Evolutionary conservation across 2,888 invertebrate genomes (phyloP).

Genomic region (Galeopsomyia nigrocyanea): DNA sequence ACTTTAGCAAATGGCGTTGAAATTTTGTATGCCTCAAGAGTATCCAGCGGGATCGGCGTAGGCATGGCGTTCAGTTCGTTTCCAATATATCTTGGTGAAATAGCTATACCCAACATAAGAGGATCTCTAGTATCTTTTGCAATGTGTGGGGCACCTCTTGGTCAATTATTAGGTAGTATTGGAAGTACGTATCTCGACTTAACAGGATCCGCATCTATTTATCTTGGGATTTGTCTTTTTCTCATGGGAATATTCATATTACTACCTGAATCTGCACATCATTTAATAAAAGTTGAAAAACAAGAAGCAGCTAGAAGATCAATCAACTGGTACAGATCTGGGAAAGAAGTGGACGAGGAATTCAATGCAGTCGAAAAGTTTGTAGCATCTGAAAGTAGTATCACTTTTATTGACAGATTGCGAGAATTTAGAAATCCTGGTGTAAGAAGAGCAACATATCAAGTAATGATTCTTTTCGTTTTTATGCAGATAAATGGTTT

Average conservation of each 20-base stretch:
- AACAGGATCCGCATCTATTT: slow-evolving; percentile 54
- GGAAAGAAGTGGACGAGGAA: slow-evolving; percentile 9
- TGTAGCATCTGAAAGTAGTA: background rate
- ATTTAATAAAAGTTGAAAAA: slow-evolving; percentile 31
- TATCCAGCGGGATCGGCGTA: slow-evolving; percentile 51
- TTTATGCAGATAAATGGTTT: slow-evolving; percentile 59
- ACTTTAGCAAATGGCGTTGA: slow-evolving; percentile 48
- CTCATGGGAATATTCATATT: slow-evolving; percentile 55
- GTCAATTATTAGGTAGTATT: slow-evolving; percentile 56
- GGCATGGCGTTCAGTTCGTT: slow-evolving; percentile 55
- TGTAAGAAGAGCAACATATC: slow-evolving; percentile 53
- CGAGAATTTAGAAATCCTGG: slow-evolving; percentile 1
- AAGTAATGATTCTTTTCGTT: slow-evolving; percentile 53
- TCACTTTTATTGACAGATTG: background rate
- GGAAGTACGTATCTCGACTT: slow-evolving; percentile 58
- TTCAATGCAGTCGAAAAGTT: background rate
- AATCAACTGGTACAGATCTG: slow-evolving; percentile 9
- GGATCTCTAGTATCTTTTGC: slow-evolving; percentile 58
- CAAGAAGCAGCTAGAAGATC: background rate
- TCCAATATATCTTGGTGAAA: slow-evolving; percentile 58
- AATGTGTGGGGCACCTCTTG: slow-evolving; percentile 56
- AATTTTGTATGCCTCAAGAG: slow-evolving; percentile 51
- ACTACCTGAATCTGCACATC: slow-evolving; percentile 60
- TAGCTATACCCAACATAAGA: slow-evolving; percentile 58
- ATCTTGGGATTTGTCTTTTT: slow-evolving; percentile 51